Evolutionary conservation across 2,113 vertebrate species (phyloP), one percentile per base, ranked within the genome.

Genomic region (Narcine bancroftii): DNA sequence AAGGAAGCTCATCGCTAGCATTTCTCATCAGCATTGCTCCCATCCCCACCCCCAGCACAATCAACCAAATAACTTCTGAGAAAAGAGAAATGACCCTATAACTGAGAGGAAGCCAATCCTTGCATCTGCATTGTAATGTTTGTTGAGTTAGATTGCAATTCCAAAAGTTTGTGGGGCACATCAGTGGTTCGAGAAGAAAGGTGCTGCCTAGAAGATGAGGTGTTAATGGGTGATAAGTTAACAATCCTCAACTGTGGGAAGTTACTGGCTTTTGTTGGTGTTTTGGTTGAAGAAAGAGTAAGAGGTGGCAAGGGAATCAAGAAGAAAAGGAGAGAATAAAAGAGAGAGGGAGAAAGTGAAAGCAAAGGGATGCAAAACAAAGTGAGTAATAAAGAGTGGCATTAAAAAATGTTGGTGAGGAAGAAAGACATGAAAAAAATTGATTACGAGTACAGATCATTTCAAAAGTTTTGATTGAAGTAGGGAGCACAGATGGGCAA

Each of bases 291-390:
- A 71, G 42, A 83, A 85, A 71, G 29, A 71, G 79, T 81, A 47
- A 87, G 63, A 69, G 77, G 89, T 10, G 42, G 42, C 42, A 47
- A 69, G 89, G 45, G 66, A 56, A 56, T 53, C 15, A 33, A 73
- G 60, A 79, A 21, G 63, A 42, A 71, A 0, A 4, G 53, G 93
- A 85, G 63, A 29, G 26, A 93, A 92, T 92, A 93, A 93, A 93
- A 92, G 94, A 94, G 94, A 94, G 93, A 95, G 94, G 93, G 93
- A 95, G 94, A 94, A 95, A 94, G 89, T 69, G 89, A 91, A 91
- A 91, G 89, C 26, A 45, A 69, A 69, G 29, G 36, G 39, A 47
- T 39, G 76, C 47, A 79, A 79, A 79, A 66, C 87, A 42, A 89
- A 45, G 65, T 91, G 63, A 47, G 89, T 26, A 26, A 69, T 10